Evolutionary conservation across 2,888 invertebrate species (phyloP).

Genomic region (Meta bourneti): DNA sequence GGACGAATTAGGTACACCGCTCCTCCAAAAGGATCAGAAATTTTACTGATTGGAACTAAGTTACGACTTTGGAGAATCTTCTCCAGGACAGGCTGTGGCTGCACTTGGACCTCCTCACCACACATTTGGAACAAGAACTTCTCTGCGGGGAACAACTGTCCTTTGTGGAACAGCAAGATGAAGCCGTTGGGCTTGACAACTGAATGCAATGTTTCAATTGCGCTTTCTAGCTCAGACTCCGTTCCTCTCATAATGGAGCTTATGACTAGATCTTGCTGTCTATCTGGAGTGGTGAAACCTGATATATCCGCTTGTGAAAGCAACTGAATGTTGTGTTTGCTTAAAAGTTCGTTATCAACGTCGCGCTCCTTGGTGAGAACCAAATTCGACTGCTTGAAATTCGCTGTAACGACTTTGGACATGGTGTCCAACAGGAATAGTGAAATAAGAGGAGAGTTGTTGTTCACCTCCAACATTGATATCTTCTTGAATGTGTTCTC

Average conservation of each 20-base stretch:
- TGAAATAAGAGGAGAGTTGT: constrained; percentile 12
- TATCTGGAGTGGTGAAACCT: neutral
- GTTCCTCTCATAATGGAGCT: constrained; percentile 18
- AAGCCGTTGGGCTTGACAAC: constrained; percentile 34
- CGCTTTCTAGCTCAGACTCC: neutral
- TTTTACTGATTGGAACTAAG: constrained; percentile 21
- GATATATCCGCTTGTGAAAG: neutral
- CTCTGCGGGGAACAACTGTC: constrained; percentile 24
- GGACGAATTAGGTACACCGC: constrained; percentile 37
- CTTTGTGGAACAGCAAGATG: constrained; percentile 41
- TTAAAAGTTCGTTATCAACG: constrained; percentile 5
- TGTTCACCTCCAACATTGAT: constrained; percentile 86
- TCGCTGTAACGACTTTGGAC: neutral
- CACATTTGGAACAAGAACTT: constrained; percentile 23
- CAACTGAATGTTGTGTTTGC: neutral
- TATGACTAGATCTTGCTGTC: constrained; percentile 26
- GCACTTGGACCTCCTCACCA: constrained; percentile 18
- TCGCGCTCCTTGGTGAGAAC: neutral
- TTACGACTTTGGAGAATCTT: neutral
- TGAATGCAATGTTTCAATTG: neutral
- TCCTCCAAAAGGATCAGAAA: constrained; percentile 30
- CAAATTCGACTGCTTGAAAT: constrained; percentile 35
- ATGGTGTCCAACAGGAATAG: neutral
- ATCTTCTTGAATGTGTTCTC: constrained; percentile 90
- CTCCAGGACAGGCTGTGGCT: neutral